Percentiles rank a stretch among this genome's conserved stretches.
These are phyloP conservation scores for Tadarida brasiliensis DNA, from an alignment of 2,797 vertebrate species.

Conservation along the genomic window DNA sequence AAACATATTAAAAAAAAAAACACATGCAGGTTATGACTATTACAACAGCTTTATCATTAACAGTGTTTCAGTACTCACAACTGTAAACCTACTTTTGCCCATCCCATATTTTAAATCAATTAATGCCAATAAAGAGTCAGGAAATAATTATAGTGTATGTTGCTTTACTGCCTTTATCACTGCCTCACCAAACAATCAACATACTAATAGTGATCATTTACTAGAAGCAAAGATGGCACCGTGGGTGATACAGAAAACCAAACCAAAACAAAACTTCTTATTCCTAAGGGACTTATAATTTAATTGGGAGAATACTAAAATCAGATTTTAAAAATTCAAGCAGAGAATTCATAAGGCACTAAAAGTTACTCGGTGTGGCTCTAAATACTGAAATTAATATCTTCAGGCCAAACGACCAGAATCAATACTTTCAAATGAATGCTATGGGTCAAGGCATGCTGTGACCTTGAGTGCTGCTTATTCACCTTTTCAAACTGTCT, in stretches of 20 bases:
- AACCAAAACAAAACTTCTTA: not conserved
- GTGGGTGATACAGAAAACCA: not conserved
- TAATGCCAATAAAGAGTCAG: slow-evolving; percentile 6
- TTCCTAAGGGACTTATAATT: not conserved
- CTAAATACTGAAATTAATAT: slow-evolving; percentile 14
- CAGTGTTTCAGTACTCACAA: not conserved
- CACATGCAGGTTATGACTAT: not conserved
- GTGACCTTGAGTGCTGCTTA: not conserved
- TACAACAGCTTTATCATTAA: not conserved
- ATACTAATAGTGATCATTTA: not conserved
- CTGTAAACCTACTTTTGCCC: not conserved
- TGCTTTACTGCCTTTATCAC: slow-evolving; percentile 30
- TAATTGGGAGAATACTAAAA: slow-evolving; percentile 54
- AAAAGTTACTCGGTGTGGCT: not conserved
- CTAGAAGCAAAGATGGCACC: not conserved
- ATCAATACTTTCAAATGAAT: slow-evolving; percentile 22
- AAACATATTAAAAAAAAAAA: too few species aligned
- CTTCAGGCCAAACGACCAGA: slow-evolving; percentile 34
- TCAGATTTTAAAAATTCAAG: not conserved
- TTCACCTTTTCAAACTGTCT: not conserved
- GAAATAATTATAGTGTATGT: slow-evolving; percentile 8
- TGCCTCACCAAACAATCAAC: not conserved
- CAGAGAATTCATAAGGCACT: slow-evolving; percentile 19
- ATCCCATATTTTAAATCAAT: not conserved
- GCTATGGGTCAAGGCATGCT: not conserved